These are phyloP conservation scores for Autographa pulchrina DNA, from an alignment of 2,888 invertebrate genomes.

Conservation along the genomic window DNA sequence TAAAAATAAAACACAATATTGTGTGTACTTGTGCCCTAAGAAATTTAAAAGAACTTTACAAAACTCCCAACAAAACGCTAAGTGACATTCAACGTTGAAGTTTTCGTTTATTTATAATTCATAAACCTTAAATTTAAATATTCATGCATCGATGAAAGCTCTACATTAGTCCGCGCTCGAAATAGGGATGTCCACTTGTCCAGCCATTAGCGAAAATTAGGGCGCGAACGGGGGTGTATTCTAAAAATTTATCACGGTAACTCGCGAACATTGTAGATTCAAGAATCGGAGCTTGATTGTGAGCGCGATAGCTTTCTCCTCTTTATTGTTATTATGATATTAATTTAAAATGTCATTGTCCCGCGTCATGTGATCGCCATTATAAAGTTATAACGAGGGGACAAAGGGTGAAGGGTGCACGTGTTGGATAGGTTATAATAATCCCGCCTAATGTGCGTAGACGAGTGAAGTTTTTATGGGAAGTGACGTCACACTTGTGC, in stretches of 20 bases:
- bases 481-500: conserved; percentile 45
- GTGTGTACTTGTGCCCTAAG: conserved; percentile 37
- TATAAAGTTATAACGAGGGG: conserved; percentile 78
- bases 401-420: conserved; percentile 84
- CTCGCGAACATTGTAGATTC: conserved; percentile 67
- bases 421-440: conserved; percentile 72
- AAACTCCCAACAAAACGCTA: conserved; percentile 59
- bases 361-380: conserved; percentile 63
- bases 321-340: conserved; percentile 74
- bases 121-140: conserved; percentile 21
- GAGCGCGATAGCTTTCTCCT: conserved; percentile 51
- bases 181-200: conserved; percentile 71
- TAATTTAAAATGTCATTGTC: conserved; percentile 86
- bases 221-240: conserved; percentile 68
- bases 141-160: conserved; percentile 47
- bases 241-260: conserved; percentile 76
- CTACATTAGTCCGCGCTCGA: conserved; percentile 63
- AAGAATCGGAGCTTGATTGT: conserved; percentile 75
- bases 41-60: conserved; percentile 60
- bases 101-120: conserved; percentile 18
- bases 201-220: conserved; percentile 81
- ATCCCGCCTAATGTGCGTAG: conserved; percentile 63
- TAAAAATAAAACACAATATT: conserved; percentile 33
- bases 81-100: conserved; percentile 21
- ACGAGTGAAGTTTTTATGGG: conserved; percentile 56